Base-by-base conservation (phyloP, 2,888 invertebrate genomes). In the Pachymerium ferrugineum region DNA sequence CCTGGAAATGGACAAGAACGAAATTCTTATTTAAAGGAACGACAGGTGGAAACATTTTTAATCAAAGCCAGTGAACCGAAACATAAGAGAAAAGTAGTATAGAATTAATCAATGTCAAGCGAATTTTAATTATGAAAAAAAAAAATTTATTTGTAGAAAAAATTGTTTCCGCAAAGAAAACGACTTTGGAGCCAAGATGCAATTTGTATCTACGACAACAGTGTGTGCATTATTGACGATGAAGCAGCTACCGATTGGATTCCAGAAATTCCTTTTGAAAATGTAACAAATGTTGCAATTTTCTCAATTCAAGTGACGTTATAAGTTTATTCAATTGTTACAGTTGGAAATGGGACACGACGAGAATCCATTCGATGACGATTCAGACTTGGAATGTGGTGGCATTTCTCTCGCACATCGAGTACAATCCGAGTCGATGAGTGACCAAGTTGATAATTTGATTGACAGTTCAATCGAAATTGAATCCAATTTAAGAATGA, bases 181-280 rank as follows among this genome's bases (percentile, higher is more conserved):
- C 78, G 82, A 33, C 78, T 83, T 4, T 83, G 82, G 82, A 81
- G 81, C n/a, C 82, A 82, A 75, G 83, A 82, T 47, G 80, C 80
- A 29, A 30, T 25, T 12, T 47, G 10, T 29, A 70, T 8, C n/a
- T n/a, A n/a, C n/a, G n/a, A n/a, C n/a, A n/a, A n/a, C n/a, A n/a
- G n/a, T n/a, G n/a, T n/a, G n/a, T n/a, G n/a, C n/a, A n/a, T n/a
- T n/a, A n/a, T n/a, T n/a, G n/a, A 93, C 29, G 93, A 93, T 47
- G 92, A 92, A 78, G 87, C 88, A 74, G 89, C 89, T 0, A 88
- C 89, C 0, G 92, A 93, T 79, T 94, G 94, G 93, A 93, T 89
- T 25, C 93, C 94, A 0, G 94, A 94, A 85, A 92, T 94, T 82
- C 94, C 94, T 0, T 94, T 94, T 81, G 90, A 91, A 85, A 93